Percentiles rank a stretch among this genome's conserved stretches.
Conservation (phyloP, 30 jellyfish, hydroid and myxozoan genomes). For the Clytia hemisphaerica region DNA sequence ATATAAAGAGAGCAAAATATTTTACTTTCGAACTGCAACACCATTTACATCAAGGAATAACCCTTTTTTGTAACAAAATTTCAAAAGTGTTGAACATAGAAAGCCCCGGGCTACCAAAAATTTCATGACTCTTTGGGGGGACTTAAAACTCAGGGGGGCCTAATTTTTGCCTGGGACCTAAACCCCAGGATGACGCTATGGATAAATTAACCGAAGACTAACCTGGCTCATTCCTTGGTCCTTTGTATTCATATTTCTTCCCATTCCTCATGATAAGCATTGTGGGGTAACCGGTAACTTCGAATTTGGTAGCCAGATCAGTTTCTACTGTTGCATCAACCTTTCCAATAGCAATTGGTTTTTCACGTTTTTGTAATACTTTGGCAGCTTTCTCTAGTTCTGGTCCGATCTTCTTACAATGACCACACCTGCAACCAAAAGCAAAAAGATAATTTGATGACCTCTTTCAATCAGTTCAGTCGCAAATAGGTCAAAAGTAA, state of each 20-base stretch:
- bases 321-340: conserved; percentile 92
- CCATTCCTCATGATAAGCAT: conserved; percentile 81
- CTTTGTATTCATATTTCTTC: conserved; percentile 79
- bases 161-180: too few relatives aligned
- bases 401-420: conserved; percentile 91
- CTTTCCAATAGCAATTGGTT: conserved; percentile 74
- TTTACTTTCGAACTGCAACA: too few relatives aligned
- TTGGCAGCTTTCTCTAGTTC: conserved; percentile 96
- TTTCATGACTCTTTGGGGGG: too few relatives aligned
- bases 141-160: too few relatives aligned
- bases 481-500: too few relatives aligned
- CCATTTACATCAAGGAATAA: too few relatives aligned
- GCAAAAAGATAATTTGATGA: not conserved
- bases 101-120: too few relatives aligned
- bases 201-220: too few relatives aligned
- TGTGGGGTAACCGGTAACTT: conserved; percentile 94
- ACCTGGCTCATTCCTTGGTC: conserved; percentile 93
- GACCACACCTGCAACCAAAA: conserved; percentile 82
- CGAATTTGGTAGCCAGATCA: conserved; percentile 66
- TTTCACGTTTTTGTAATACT: conserved; percentile 44
- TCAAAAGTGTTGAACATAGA: too few relatives aligned
- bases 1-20: too few relatives aligned
- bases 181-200: too few relatives aligned
- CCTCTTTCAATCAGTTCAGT: not conserved
- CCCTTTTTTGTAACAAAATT: too few relatives aligned